Conservation (phyloP, 2,888 invertebrate species). For the Reticulitermes lucifugus region DNA sequence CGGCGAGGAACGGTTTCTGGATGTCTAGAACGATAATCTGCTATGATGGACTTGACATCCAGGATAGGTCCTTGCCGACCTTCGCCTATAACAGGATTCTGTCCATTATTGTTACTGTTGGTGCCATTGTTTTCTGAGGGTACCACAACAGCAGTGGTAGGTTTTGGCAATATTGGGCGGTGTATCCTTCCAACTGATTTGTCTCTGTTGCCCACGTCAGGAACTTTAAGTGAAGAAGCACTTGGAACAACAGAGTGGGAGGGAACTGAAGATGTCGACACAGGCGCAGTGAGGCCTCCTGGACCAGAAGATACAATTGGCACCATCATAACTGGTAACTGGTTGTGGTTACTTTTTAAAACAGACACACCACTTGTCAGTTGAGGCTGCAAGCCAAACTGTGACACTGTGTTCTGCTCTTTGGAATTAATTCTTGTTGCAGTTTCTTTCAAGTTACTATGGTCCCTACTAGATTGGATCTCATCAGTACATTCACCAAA, state of each 20-base stretch:
- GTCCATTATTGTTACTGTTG: conserved; percentile 54
- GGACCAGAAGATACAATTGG: conserved; percentile 59
- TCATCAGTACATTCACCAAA: conserved; percentile 42
- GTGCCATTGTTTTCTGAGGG: conserved; percentile 26
- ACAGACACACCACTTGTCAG: conserved; percentile 22
- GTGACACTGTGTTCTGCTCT: conserved; percentile 7
- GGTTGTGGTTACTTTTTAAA: conserved; percentile 52
- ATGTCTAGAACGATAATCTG: conserved; percentile 82
- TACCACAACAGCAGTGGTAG: conserved; percentile 50
- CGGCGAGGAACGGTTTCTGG: conserved; percentile 79
- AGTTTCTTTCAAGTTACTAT: not conserved
- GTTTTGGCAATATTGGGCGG: conserved; percentile 64
- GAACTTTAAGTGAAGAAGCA: conserved; percentile 39
- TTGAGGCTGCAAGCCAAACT: not conserved
- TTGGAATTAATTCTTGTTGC: conserved; percentile 12
- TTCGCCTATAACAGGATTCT: conserved; percentile 72
- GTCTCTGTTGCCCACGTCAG: conserved; percentile 43
- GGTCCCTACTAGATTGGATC: not conserved
- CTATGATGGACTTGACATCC: conserved; percentile 85
- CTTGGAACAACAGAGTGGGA: not conserved
- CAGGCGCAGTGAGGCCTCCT: conserved; percentile 29
- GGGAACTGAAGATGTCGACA: conserved; percentile 39
- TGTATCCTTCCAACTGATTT: conserved; percentile 57
- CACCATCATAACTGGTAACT: conserved; percentile 56
- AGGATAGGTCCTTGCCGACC: conserved; percentile 83